Base-by-base conservation (phyloP, 2,797 vertebrate species). In the Chelonia mydas region DNA sequence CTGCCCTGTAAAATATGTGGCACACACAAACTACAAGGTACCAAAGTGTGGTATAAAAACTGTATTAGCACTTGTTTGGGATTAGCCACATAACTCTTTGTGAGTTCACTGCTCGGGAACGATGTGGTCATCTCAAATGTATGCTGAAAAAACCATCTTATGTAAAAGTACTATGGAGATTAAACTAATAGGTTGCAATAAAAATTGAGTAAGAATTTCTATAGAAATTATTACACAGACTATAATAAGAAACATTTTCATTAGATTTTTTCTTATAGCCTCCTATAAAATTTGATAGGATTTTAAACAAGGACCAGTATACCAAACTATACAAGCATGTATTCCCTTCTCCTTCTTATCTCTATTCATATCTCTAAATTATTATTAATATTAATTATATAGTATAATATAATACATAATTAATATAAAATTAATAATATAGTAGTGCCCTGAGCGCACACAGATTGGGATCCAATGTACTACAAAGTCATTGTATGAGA, bases 91-190 rank as follows among this genome's bases (percentile, higher is more conserved):
- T 97, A 97, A 97, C 88, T 97, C 10, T 61, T 96, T 79, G 90
- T 97, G 95, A 97, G 90, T 95, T 97, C 95, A 96, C 92, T 83
- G 31, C 96, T 96, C 55, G 3, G 53, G 96, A 92, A 93, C 92
- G 95, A 96, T 93, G 92, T 50, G 79, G 81, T 95, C 96, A 97
- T 96, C 86, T 77, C 86, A 93, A 96, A 97, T 72, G 93, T 81
- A 96, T 84, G 93, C 93, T 93, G n/a, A 3, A 95, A 97, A 96
- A 95, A 41, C 12, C 81, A 88, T 83, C 50, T 94, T 87, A 93
- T 50, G 81, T 84, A 88, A 90, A 90, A 96, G 3, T 84, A 88
- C 90, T 93, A 81, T 45, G 89, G 74, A 90, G 89, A 96, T 89
- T 92, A 91, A 93, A 94, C 77, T n/a, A 92, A 94, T 28, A 53